These are phyloP conservation scores for Anneissia japonica DNA, from an alignment of 35 echinoderm and acorn worm genomes.

Conservation along the genomic window DNA sequence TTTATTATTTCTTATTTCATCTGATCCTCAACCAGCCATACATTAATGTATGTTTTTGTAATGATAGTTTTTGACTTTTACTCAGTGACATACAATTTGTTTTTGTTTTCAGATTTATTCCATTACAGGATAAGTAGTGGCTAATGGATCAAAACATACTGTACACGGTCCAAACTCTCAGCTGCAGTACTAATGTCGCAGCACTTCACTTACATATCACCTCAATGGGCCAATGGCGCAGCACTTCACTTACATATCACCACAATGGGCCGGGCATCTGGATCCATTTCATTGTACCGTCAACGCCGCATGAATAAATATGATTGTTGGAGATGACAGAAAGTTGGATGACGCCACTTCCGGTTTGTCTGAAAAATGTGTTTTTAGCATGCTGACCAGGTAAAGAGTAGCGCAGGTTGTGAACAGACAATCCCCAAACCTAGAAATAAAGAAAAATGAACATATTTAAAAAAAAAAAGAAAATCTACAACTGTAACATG, in stretches of 20 bases:
- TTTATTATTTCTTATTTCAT: too few relatives aligned
- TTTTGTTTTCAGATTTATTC: not conserved
- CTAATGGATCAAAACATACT: not conserved
- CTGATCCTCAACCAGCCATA: too few relatives aligned
- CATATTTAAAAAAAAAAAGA: not conserved
- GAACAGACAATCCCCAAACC: constrained; percentile 87
- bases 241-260: not conserved
- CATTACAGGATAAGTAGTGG: not conserved
- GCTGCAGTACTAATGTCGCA: not conserved
- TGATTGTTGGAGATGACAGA: constrained; percentile 70
- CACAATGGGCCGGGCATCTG: not conserved
- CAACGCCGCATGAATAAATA: constrained; percentile 93
- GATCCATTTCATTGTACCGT: constrained; percentile 97
- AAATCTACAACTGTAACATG: not conserved
- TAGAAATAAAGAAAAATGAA: constrained; percentile 25
- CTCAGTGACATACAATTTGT: not conserved
- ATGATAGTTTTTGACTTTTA: too few relatives aligned
- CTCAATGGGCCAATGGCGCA: not conserved
- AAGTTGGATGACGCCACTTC: constrained; percentile 83
- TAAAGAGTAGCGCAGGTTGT: constrained; percentile 88
- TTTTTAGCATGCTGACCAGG: constrained; percentile 77
- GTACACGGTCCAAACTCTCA: not conserved
- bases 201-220: not conserved
- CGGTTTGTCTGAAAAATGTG: constrained; percentile 80
- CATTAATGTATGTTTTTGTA: too few relatives aligned